Conservation (phyloP, 2,888 invertebrate species). For the Mechanitis mazaeus region DNA sequence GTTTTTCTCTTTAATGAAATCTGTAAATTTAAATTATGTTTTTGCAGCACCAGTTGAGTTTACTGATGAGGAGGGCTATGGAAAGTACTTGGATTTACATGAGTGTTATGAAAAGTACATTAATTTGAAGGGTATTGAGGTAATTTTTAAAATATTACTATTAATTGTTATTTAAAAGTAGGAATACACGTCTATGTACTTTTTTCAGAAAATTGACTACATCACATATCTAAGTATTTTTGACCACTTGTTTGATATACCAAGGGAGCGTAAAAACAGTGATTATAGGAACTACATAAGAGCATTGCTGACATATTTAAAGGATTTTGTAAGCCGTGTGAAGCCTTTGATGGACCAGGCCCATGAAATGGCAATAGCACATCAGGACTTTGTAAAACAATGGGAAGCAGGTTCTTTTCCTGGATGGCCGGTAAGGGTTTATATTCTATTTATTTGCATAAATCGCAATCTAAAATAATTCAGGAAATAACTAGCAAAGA, state of each 20-base stretch:
- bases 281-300: conserved; percentile 91
- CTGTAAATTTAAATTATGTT: background rate
- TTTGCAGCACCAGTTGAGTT: conserved; percentile 91
- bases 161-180: too few relatives aligned
- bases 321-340: conserved; percentile 87
- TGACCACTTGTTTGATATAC: conserved; percentile 96
- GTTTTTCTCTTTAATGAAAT: too few relatives aligned
- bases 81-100: conserved; percentile 97
- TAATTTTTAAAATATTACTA: conserved; percentile 40
- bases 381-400: conserved; percentile 87
- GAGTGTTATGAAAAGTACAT: conserved; percentile 97
- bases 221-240: conserved; percentile 95
- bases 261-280: conserved; percentile 92
- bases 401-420: conserved; percentile 94
- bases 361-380: conserved; percentile 85
- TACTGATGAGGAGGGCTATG: conserved; percentile 99
- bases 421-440: conserved; percentile 89
- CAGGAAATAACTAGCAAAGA: background rate
- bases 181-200: too few relatives aligned
- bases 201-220: conserved; percentile 90
- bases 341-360: conserved; percentile 91
- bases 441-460: background rate
- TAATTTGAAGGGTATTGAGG: conserved; percentile 97
- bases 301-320: conserved; percentile 88
- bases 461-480: background rate